Evolutionary conservation across 64 coral and sea anemone species (phyloP).

Genomic region (Cladopsammia gracilis): DNA sequence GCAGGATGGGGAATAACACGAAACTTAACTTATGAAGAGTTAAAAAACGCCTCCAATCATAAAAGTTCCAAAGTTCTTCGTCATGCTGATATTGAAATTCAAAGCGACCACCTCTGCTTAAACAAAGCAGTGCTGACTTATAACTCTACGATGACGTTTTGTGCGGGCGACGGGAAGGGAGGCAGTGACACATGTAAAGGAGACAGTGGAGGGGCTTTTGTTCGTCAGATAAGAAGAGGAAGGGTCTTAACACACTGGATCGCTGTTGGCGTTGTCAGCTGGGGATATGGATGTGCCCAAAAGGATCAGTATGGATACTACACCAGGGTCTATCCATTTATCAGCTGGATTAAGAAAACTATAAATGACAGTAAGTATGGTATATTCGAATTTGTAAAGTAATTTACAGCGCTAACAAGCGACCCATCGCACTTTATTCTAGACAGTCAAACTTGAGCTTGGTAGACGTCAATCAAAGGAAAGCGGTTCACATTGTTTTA

Average conservation of each 20-base stretch:
- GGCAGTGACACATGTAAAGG: slow-evolving; percentile 48
- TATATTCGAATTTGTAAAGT: no score
- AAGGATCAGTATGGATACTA: background rate
- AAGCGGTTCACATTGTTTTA: no score
- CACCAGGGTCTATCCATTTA: slow-evolving; percentile 6
- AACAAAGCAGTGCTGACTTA: background rate
- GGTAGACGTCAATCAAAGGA: no score
- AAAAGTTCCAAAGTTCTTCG: background rate
- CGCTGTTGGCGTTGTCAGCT: slow-evolving; percentile 13
- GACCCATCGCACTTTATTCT: no score
- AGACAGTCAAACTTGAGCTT: no score
- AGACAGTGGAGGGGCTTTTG: slow-evolving; percentile 59
- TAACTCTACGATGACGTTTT: slow-evolving; percentile 31
- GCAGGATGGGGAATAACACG: slow-evolving; percentile 58
- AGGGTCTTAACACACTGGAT: slow-evolving; percentile 1
- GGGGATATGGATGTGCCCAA: slow-evolving; percentile 20
- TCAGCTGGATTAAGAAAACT: slow-evolving; percentile 6
- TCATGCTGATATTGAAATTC: slow-evolving; percentile 3
- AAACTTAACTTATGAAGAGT: background rate
- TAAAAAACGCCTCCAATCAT: background rate
- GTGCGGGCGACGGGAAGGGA: slow-evolving; percentile 60
- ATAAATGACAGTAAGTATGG: background rate
- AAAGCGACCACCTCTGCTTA: slow-evolving; percentile 3
- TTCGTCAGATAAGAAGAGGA: slow-evolving; percentile 13
- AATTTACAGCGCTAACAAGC: no score